Conservation (phyloP, 2,888 invertebrate genomes). For the Holacanthella duospinosa region DNA sequence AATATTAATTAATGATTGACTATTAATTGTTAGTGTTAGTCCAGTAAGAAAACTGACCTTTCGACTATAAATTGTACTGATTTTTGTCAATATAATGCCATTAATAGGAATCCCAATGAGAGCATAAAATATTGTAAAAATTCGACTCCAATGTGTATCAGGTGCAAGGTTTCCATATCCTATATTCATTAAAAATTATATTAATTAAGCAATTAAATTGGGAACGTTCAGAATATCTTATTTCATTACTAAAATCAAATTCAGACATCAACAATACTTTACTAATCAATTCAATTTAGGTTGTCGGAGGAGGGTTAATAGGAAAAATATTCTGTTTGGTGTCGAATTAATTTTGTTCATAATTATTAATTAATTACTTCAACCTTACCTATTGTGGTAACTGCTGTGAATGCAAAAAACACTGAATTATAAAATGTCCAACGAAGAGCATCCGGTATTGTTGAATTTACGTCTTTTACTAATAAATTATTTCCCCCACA, state of each 20-base stretch:
- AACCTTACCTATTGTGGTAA: conserved; percentile 76
- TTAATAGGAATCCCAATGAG: conserved; percentile 76
- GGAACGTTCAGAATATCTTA: too few relatives aligned
- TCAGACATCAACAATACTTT: not conserved
- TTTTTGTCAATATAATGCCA: conserved; percentile 59
- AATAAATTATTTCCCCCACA: conserved; percentile 30
- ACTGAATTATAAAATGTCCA: conserved; percentile 89
- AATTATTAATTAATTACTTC: not conserved
- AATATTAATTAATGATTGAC: not conserved
- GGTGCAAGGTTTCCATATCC: conserved; percentile 85
- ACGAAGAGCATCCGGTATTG: conserved; percentile 4
- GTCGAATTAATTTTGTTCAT: not conserved
- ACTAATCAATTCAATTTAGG: too few relatives aligned
- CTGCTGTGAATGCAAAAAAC: conserved; percentile 81
- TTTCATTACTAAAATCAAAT: too few relatives aligned
- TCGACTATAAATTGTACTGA: conserved; percentile 74
- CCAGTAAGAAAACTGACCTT: too few relatives aligned
- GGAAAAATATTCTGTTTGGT: too few relatives aligned
- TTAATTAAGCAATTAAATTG: not conserved
- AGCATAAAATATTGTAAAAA: conserved; percentile 78
- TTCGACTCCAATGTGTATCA: conserved; percentile 63
- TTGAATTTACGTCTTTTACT: conserved; percentile 2
- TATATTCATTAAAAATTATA: conserved; percentile 42
- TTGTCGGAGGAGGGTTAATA: too few relatives aligned
- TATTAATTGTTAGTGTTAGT: too few relatives aligned